Evolutionary conservation across 2,113 vertebrate species (phyloP).

Genomic region (Clarias gariepinus): DNA sequence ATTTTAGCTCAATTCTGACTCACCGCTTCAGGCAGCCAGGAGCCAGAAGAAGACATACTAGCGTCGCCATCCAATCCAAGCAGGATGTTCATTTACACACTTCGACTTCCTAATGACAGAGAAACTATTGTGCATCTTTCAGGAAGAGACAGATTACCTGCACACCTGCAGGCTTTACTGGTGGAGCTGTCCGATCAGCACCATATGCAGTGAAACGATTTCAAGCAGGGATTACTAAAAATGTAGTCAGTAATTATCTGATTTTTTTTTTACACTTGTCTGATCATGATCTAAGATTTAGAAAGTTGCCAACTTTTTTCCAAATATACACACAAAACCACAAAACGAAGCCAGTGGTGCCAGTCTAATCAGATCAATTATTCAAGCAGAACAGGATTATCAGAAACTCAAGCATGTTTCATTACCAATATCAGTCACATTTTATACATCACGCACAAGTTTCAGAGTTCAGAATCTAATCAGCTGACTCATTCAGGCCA

Average conservation of each 20-base stretch:
- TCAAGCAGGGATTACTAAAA: neutral
- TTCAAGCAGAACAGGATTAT: too few relatives aligned
- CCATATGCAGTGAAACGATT: neutral
- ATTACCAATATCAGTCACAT: neutral
- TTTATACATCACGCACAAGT: neutral
- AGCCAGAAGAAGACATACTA: constrained; percentile 1
- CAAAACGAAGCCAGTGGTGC: too few relatives aligned
- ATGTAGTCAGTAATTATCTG: neutral
- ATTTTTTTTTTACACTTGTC: neutral
- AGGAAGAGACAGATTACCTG: neutral
- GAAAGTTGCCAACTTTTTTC: neutral
- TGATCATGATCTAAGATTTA: neutral
- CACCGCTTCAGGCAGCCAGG: neutral
- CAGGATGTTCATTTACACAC: constrained; percentile 61
- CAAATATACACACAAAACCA: too few relatives aligned
- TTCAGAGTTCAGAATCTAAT: neutral
- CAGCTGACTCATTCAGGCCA: too few relatives aligned
- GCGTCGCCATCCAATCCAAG: constrained; percentile 14
- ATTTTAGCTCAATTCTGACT: constrained; percentile 20
- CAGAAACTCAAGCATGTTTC: neutral
- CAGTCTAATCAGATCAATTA: too few relatives aligned
- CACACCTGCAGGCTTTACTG: neutral
- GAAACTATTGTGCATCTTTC: neutral
- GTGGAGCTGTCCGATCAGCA: neutral
- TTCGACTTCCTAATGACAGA: constrained; percentile 43